phyloP scores from a whole-genome alignment of 2,888 invertebrate genomes.

The Chrysodeixis includens region DNA sequence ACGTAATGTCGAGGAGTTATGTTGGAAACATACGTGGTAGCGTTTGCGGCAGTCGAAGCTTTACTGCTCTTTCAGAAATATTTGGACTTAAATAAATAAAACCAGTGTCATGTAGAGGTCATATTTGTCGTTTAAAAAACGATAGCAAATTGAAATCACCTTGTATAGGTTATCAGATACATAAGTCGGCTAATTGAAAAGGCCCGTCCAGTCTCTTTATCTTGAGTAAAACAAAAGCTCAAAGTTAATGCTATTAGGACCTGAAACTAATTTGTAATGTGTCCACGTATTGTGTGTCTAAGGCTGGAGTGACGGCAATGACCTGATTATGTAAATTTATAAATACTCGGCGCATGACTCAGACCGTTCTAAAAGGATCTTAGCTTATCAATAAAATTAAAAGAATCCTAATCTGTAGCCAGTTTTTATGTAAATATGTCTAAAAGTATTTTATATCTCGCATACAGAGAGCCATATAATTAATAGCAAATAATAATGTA shows the following conservation, averaged over 20 bases:
- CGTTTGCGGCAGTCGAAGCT: too few relatives aligned
- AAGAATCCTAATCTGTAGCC: conserved; percentile 7
- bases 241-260: too few relatives aligned
- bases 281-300: background rate
- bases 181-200: too few relatives aligned
- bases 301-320: background rate
- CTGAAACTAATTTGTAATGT: conserved; percentile 10
- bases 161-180: too few relatives aligned
- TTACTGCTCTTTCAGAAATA: too few relatives aligned
- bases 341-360: background rate
- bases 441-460: conserved; percentile 24
- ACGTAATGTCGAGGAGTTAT: conserved; percentile 25
- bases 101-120: too few relatives aligned
- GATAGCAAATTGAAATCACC: too few relatives aligned
- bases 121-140: too few relatives aligned
- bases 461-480: conserved; percentile 37
- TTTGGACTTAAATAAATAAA: too few relatives aligned
- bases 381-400: background rate
- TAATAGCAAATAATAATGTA: conserved; percentile 38
- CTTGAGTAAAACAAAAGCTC: background rate
- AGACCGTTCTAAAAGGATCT: background rate
- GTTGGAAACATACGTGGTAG: conserved; percentile 17
- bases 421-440: conserved; percentile 40
- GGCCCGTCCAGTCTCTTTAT: background rate
- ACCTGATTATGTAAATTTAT: conserved; percentile 5